Evolutionary conservation across 2,888 invertebrate genomes (phyloP), one percentile per base, ranked within the genome.

Genomic region (Nycteola revayana): DNA sequence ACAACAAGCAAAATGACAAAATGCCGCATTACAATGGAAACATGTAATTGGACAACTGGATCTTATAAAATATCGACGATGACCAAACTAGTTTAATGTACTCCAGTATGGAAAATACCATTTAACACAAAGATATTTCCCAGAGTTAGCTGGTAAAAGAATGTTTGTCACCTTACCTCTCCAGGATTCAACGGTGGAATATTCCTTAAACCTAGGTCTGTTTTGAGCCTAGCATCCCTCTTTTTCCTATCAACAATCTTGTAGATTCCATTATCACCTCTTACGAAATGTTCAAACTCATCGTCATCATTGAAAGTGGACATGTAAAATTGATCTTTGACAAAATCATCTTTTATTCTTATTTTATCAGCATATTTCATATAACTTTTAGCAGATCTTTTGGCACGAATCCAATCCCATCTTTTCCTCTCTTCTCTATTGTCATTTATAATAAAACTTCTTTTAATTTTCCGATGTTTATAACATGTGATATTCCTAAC

Each of bases 401-500:
- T 74, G n/a, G 49, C 58, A 5, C 76, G 48, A 3, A 67, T 65
- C 73, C 72, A 73, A 32, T 70, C 49, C 68, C 71, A 74, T 35
- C 51, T 42, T 7, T 21, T 45, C 1, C 14, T 43, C 1, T 17
- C 37, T 3, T 32, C 27, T 5, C 35, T 53, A 4, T 28, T 29
- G n/a, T 28, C 40, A 10, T 48, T 35, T 5, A 75, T 36, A 2
- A 55, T 25, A 25, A 77, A 69, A 2, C 28, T 36, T 1, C 32
- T 7, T 1, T 69, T 67, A 0, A 43, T 20, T 4, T 28, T 42
- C 17, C 44, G 66, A 32, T 63, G 63, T 30, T 57, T 62, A 28
- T 50, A 49, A 21, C 79, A 80, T 1, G 51, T 48, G 4, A 77
- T 28, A 11, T 63, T 63, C 32, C 37, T 64, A 1, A 66, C 60